phyloP scores from a whole-genome alignment of 2,888 invertebrate genomes.

The Caenorhabditis auriculariae region DNA sequence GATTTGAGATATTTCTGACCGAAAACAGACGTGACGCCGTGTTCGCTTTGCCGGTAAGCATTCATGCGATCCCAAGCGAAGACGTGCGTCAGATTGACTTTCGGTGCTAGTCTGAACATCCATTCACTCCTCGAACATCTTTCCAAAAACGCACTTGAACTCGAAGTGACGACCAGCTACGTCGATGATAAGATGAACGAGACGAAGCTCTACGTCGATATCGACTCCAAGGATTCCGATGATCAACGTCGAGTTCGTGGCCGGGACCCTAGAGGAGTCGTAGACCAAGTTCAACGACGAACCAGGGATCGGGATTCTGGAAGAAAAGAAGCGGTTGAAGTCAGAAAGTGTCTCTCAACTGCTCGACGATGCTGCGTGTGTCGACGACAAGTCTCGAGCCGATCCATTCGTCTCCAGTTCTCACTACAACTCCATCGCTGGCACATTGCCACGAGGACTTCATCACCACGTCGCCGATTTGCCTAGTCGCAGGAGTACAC shows the following conservation, averaged over 20 bases:
- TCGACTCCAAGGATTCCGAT: slow-evolving; percentile 81
- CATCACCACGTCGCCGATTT: slow-evolving; percentile 13
- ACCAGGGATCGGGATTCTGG: slow-evolving; percentile 22
- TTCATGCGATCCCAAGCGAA: slow-evolving; percentile 98
- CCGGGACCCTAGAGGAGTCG: slow-evolving; percentile 89
- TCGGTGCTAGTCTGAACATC: slow-evolving; percentile 20
- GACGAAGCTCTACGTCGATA: slow-evolving; percentile 79
- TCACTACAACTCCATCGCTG: slow-evolving; percentile 14
- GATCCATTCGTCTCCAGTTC: background rate
- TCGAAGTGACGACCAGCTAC: slow-evolving; percentile 39
- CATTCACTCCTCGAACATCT: background rate
- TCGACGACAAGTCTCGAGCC: slow-evolving; percentile 16
- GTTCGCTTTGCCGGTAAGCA: slow-evolving; percentile 95
- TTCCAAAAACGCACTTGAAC: background rate
- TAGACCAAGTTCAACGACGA: slow-evolving; percentile 74
- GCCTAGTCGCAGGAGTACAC: slow-evolving; percentile 21
- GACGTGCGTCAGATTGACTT: slow-evolving; percentile 80
- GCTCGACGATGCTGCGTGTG: slow-evolving; percentile 16
- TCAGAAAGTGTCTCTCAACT: background rate
- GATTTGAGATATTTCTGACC: slow-evolving; percentile 66
- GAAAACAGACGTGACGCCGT: slow-evolving; percentile 89
- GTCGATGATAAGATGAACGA: slow-evolving; percentile 88
- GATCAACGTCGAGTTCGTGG: slow-evolving; percentile 88
- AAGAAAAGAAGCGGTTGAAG: background rate
- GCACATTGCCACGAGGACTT: slow-evolving; percentile 29